phyloP scores from a whole-genome alignment of 2,888 invertebrate genomes.

The Meiosimyza decipiens region DNA sequence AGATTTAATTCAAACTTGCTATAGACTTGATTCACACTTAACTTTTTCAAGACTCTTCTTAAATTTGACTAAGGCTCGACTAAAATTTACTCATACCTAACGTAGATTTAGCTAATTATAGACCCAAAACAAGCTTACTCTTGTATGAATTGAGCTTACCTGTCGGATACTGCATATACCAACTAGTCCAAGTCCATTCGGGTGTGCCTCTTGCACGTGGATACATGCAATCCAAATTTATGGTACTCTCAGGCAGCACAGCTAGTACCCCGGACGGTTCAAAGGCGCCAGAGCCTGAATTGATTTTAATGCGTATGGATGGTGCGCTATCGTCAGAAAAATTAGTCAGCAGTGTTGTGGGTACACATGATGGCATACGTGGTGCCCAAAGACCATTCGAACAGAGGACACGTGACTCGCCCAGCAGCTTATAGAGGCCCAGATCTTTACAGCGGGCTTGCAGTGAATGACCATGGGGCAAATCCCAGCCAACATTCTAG shows the following conservation, averaged over 20 bases:
- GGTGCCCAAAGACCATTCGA: slow-evolving; percentile 86
- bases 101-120: too few species aligned
- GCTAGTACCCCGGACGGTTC: slow-evolving; percentile 83
- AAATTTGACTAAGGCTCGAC: too few species aligned
- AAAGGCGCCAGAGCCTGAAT: slow-evolving; percentile 82
- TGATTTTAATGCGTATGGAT: slow-evolving; percentile 80
- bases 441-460: slow-evolving; percentile 82
- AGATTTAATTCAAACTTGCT: too few species aligned
- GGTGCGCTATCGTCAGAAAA: slow-evolving; percentile 89
- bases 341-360: slow-evolving; percentile 87
- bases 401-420: slow-evolving; percentile 80
- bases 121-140: too few species aligned
- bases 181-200: slow-evolving; percentile 90
- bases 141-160: too few species aligned
- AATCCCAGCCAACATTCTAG: slow-evolving; percentile 73
- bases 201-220: slow-evolving; percentile 81
- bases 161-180: slow-evolving; percentile 80
- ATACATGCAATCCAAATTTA: slow-evolving; percentile 85
- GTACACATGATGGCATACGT: slow-evolving; percentile 82
- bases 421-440: slow-evolving; percentile 85
- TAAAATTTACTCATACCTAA: too few species aligned
- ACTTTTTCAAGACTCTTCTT: too few species aligned
- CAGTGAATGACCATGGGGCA: slow-evolving; percentile 82
- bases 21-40: too few species aligned
- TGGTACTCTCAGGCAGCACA: slow-evolving; percentile 80